These are phyloP conservation scores for Chiridota heheva DNA, from an alignment of 35 echinoderm and acorn worm genomes.

Conservation along the genomic window DNA sequence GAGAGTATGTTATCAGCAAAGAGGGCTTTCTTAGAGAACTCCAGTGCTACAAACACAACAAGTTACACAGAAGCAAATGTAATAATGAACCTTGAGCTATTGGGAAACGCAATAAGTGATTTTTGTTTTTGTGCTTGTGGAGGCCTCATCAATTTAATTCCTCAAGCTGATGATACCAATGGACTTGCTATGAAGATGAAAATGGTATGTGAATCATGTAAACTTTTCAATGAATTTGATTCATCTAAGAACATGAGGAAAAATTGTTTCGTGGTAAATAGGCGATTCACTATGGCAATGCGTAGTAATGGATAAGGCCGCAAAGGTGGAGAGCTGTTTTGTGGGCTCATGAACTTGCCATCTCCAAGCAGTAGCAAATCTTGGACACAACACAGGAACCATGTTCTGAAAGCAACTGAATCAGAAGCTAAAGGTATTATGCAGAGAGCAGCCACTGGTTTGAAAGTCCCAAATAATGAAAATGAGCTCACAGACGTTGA, in stretches of 20 bases:
- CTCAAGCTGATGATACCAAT: too few relatives aligned
- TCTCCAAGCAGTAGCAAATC: conserved; percentile 1
- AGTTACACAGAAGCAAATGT: too few relatives aligned
- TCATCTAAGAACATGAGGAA: conserved; percentile 7
- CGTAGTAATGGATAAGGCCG: conserved; percentile 5
- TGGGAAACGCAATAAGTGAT: too few relatives aligned
- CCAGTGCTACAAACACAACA: too few relatives aligned
- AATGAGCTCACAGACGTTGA: not conserved
- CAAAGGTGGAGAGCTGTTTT: conserved; percentile 3
- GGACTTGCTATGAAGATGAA: too few relatives aligned
- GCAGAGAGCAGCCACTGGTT: not conserved
- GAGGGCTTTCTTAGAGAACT: too few relatives aligned
- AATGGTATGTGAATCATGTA: conserved; percentile 7
- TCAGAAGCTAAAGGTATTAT: conserved; percentile 1
- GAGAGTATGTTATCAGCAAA: too few relatives aligned
- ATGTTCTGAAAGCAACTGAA: conserved; percentile 12
- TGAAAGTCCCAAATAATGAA: not conserved
- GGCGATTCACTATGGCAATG: not conserved
- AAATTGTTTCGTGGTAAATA: not conserved
- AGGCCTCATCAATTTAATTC: too few relatives aligned
- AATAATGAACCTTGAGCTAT: too few relatives aligned
- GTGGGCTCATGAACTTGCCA: conserved; percentile 2
- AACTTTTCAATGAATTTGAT: conserved; percentile 3
- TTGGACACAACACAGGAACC: not conserved
- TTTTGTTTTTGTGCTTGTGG: too few relatives aligned